Conservation (phyloP, 2,797 vertebrate genomes). For the Myotis vivesi region DNA sequence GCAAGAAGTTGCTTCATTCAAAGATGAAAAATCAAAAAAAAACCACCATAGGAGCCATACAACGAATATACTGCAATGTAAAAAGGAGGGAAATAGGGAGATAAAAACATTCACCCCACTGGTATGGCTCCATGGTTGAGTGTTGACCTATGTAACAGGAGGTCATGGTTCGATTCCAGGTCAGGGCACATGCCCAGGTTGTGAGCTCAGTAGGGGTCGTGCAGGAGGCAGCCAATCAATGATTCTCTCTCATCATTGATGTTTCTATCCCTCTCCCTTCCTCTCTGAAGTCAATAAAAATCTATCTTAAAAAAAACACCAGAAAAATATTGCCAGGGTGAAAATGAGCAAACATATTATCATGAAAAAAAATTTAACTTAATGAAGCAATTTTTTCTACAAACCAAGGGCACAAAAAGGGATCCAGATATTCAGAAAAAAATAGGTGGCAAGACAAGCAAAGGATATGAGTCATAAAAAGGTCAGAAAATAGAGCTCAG, state of each 20-base stretch:
- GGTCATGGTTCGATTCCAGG: too few species aligned
- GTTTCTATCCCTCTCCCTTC: too few species aligned
- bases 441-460: not conserved
- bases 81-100: not conserved
- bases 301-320: too few species aligned
- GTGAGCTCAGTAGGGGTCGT: too few species aligned
- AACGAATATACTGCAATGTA: not conserved
- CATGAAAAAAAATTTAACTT: not conserved
- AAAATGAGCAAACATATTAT: not conserved
- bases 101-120: not conserved
- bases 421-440: not conserved
- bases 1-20: not conserved
- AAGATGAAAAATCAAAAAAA: not conserved
- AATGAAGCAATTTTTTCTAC: conserved; percentile 1
- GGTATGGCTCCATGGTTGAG: too few species aligned
- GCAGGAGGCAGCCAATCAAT: too few species aligned
- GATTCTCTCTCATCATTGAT: too few species aligned
- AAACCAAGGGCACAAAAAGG: conserved; percentile 40
- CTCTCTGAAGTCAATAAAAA: too few species aligned
- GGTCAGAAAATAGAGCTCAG: not conserved
- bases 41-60: not conserved
- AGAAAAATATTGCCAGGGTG: not conserved
- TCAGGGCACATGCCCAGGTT: too few species aligned
- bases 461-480: not conserved
- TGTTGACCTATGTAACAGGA: too few species aligned